Conservation (phyloP, 2,113 vertebrate species). For the Daboia siamensis region DNA sequence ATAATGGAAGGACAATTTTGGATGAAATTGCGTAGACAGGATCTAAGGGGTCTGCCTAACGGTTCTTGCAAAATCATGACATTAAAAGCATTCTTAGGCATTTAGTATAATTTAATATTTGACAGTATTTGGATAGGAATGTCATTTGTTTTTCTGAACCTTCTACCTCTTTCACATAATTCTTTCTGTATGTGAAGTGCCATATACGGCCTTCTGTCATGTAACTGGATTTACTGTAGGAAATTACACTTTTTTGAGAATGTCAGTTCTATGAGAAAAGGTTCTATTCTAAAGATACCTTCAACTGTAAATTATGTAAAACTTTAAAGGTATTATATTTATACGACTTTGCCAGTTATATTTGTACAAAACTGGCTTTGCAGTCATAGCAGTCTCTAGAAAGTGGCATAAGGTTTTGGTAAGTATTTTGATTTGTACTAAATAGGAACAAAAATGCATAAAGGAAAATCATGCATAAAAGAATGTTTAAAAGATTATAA, state of each 20-base stretch:
- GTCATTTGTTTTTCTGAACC: slow-evolving; percentile 50
- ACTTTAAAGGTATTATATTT: slow-evolving; percentile 60
- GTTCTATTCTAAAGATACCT: slow-evolving; percentile 43
- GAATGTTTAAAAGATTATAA: slow-evolving; percentile 38
- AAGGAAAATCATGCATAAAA: slow-evolving; percentile 26
- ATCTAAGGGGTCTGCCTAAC: not conserved
- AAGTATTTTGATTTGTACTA: slow-evolving; percentile 47
- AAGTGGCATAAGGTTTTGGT: slow-evolving; percentile 45
- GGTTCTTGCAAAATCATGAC: not conserved
- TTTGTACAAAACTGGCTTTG: slow-evolving; percentile 41
- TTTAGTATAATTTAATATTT: slow-evolving; percentile 22
- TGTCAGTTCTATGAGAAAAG: slow-evolving; percentile 52
- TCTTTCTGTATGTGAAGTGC: slow-evolving; percentile 47
- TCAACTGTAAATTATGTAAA: slow-evolving; percentile 58
- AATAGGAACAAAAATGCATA: not conserved
- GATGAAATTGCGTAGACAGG: not conserved
- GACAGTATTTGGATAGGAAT: slow-evolving; percentile 34
- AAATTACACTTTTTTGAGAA: slow-evolving; percentile 32
- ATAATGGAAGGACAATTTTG: not conserved
- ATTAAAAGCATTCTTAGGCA: slow-evolving; percentile 24
- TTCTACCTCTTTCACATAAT: slow-evolving; percentile 62
- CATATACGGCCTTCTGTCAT: slow-evolving; percentile 47
- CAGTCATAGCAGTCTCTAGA: slow-evolving; percentile 29
- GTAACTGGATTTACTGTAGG: slow-evolving; percentile 53
- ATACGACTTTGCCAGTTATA: slow-evolving; percentile 45